Base-by-base conservation (phyloP, 2,888 invertebrate genomes). In the Liposcelis brunnea region DNA sequence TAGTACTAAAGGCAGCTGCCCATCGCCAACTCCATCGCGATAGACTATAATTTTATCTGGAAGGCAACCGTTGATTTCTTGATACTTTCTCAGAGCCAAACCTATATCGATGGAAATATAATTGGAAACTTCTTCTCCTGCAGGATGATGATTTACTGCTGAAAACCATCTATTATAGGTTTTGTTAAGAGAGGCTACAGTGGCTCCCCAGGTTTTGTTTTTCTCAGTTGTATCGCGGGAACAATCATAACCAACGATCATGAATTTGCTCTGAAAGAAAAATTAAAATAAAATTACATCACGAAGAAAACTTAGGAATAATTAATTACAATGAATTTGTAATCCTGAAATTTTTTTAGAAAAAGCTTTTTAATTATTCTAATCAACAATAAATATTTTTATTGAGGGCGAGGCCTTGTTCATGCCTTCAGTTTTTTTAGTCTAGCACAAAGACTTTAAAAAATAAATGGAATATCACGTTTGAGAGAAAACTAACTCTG, bases 1-100 rank as follows among this genome's bases (percentile, higher is more conserved):
- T 8, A 72, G 66, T 0, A 94, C 90, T 48, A 78, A 79, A 0
- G 75, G 70, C 2, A 93, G 68, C 57, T 93, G 89, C 0, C 94
- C 93, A 53, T 94, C 93, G 1, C 93, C 90, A 0, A 94, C 93
- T 15, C 93, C 95, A 61, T 95, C 94, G 12, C 94, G 74, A 61
- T 79, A 94, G 19, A 94, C 72, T 1, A 93, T 58, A 42, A 95
- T 82, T 1, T 75, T 71, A 0, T 70, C 66, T 0, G 94, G 94
- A 2, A 66, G 52, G 1, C 53, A 48, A 0, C 56, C 55, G 50
- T 69, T 69, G 0, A 58, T 42, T 2, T 68, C 62, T 2, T 66
- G 61, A 57, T 71, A 84, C 49, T 64, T 62, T 10, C 61, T 58
- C 8, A 75, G 61, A 0, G 72, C 71, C 48, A 68, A 64, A 54